Evolutionary conservation across 2,888 invertebrate species (phyloP).

Genomic region (Phaedon cochleariae): DNA sequence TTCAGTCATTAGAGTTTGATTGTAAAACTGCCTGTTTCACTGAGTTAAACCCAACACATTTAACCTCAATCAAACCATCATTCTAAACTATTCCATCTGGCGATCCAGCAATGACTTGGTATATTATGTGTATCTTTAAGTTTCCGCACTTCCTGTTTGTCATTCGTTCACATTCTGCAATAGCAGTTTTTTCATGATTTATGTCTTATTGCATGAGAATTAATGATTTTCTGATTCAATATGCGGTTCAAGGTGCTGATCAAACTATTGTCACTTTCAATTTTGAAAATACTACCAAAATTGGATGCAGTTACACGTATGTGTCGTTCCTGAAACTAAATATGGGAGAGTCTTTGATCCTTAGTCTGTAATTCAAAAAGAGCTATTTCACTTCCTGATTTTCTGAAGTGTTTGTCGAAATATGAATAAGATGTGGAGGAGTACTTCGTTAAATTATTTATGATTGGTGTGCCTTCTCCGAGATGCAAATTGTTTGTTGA

Average conservation of each 20-base stretch:
- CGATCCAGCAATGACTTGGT: neutral
- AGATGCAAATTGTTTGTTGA: too few relatives aligned
- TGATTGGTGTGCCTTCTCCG: too few relatives aligned
- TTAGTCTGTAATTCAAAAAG: neutral
- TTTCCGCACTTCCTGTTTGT: neutral
- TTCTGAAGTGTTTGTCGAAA: neutral
- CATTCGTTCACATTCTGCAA: neutral
- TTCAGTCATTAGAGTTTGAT: too few relatives aligned
- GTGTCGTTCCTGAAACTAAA: slow-evolving; percentile 9
- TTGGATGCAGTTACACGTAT: slow-evolving; percentile 8
- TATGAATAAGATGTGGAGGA: neutral
- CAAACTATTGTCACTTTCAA: neutral
- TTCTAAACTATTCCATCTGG: neutral
- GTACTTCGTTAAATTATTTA: too few relatives aligned
- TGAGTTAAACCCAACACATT: too few relatives aligned
- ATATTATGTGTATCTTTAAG: slow-evolving; percentile 15
- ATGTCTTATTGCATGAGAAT: neutral
- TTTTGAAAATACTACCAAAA: slow-evolving; percentile 2
- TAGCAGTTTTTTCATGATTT: neutral
- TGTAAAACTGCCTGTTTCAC: too few relatives aligned
- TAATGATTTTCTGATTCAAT: neutral
- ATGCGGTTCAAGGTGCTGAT: neutral
- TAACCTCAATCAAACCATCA: neutral
- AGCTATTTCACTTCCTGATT: neutral
- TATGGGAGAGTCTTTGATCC: neutral